Evolutionary conservation across 2,888 invertebrate genomes (phyloP).

Genomic region (Amiota minor): DNA sequence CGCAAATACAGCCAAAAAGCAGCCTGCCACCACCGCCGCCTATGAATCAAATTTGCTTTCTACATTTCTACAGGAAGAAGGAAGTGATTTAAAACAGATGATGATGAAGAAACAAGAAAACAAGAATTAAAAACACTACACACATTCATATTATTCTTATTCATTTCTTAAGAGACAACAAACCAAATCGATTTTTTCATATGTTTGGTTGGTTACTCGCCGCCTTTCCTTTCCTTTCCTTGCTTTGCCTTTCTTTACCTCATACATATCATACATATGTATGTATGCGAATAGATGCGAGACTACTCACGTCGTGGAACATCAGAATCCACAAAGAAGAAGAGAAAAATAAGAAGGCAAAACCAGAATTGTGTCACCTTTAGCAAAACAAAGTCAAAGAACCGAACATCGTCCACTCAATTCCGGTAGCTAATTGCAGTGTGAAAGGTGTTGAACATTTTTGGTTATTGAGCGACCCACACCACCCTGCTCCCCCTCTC

Average conservation of each 20-base stretch:
- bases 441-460: no score
- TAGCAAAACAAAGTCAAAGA: conserved; percentile 26
- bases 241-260: background rate
- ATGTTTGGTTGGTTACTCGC: background rate
- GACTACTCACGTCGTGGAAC: background rate
- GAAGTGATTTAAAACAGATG: conserved; percentile 38
- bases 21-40: conserved; percentile 29
- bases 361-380: conserved; percentile 54
- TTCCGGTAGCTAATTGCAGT: conserved; percentile 21
- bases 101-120: no score
- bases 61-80: conserved; percentile 49
- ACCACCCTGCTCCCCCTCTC: no score
- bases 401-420: background rate
- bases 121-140: conserved; percentile 39
- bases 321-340: background rate
- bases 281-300: background rate
- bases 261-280: conserved; percentile 1
- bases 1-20: no score
- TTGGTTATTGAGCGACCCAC: no score
- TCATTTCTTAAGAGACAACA: background rate
- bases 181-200: background rate
- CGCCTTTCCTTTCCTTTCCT: no score
- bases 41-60: background rate
- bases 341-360: conserved; percentile 18
- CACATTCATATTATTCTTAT: conserved; percentile 20